These are phyloP conservation scores for Campaea margaritaria DNA, from an alignment of 2,888 invertebrate genomes.

Conservation along the genomic window DNA sequence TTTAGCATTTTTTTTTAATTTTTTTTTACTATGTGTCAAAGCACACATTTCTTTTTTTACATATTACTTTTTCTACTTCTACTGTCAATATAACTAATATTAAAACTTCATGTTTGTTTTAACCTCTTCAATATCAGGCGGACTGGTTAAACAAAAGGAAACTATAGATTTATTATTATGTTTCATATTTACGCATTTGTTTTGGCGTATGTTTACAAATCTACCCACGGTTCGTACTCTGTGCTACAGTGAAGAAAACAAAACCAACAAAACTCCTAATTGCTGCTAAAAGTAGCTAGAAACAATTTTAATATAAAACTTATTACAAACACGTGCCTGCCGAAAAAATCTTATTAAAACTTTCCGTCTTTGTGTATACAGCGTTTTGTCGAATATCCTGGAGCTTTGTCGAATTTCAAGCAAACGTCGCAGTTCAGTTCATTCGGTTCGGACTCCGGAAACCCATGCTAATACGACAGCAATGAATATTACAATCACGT, in stretches of 20 bases:
- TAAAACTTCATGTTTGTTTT: too few relatives aligned
- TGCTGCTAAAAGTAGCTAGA: not conserved
- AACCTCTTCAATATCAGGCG: too few relatives aligned
- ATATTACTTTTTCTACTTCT: too few relatives aligned
- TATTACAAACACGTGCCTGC: conserved; percentile 11
- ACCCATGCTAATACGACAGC: conserved; percentile 27
- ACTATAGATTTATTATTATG: too few relatives aligned
- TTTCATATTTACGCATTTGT: too few relatives aligned
- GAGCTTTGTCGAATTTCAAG: not conserved
- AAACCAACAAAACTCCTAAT: not conserved
- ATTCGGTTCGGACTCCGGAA: conserved; percentile 7
- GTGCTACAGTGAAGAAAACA: not conserved
- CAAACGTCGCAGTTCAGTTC: not conserved
- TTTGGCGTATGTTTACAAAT: too few relatives aligned
- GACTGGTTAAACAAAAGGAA: too few relatives aligned
- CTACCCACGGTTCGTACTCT: too few relatives aligned
- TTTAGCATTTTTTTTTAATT: too few relatives aligned
- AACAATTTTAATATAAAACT: conserved; percentile 22
- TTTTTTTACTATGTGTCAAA: too few relatives aligned
- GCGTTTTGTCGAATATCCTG: conserved; percentile 2
- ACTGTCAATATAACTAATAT: too few relatives aligned
- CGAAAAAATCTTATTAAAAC: conserved; percentile 24
- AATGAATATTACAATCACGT: conserved; percentile 48
- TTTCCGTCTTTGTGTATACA: conserved; percentile 14
- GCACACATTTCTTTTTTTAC: too few relatives aligned